These are phyloP conservation scores for Nerophis lumbriciformis DNA, from an alignment of 2,113 vertebrate genomes.

Conservation along the genomic window DNA sequence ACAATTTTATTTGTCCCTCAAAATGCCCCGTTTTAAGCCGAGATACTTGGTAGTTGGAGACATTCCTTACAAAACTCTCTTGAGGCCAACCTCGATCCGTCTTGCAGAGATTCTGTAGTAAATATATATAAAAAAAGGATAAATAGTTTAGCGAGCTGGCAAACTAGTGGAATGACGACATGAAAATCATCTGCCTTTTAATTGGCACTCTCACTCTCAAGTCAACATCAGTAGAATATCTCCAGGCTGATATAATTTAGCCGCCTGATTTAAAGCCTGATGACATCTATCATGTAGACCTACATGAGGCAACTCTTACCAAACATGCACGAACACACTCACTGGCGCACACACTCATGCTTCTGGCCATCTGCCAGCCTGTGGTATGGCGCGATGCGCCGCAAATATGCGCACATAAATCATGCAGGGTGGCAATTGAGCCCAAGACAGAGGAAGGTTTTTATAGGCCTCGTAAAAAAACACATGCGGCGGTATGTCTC, in stretches of 20 bases:
- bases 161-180: constrained; percentile 14
- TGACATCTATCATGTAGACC: constrained; percentile 55
- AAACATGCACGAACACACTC: constrained; percentile 9
- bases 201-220: constrained; percentile 13
- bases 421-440: constrained; percentile 65
- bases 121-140: not conserved
- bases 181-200: constrained; percentile 8
- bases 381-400: constrained; percentile 57
- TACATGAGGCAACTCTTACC: constrained; percentile 18
- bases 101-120: too few species aligned
- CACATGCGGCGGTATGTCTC: constrained; percentile 69
- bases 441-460: constrained; percentile 61
- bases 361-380: constrained; percentile 66
- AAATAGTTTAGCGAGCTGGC: constrained; percentile 13
- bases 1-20: too few species aligned
- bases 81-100: too few species aligned
- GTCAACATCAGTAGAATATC: constrained; percentile 26
- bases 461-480: constrained; percentile 70
- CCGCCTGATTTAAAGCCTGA: constrained; percentile 35
- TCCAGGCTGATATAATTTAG: constrained; percentile 27
- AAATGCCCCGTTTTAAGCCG: too few species aligned
- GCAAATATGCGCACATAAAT: constrained; percentile 67
- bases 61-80: too few species aligned
- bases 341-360: constrained; percentile 18
- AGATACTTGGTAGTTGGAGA: too few species aligned